Percentiles rank a stretch among this genome's conserved stretches.
phyloP scores from a whole-genome alignment of 2,113 vertebrate genomes.

The Python bivittatus region DNA sequence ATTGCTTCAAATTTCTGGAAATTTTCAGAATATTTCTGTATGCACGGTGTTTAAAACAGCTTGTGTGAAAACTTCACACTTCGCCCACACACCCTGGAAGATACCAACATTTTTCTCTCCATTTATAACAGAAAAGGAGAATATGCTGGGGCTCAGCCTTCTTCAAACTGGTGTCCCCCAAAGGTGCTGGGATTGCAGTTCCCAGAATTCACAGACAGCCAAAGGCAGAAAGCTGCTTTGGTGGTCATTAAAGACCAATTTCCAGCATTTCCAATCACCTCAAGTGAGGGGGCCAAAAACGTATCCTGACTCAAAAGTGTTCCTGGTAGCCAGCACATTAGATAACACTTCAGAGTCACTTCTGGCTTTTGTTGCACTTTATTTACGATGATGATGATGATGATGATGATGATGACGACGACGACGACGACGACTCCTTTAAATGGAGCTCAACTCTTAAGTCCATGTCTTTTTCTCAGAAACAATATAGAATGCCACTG shows the following conservation, averaged over 20 bases:
- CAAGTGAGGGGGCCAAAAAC: neutral
- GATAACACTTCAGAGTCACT: no score
- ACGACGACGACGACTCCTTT: no score
- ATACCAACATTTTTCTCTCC: neutral
- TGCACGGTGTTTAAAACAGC: neutral
- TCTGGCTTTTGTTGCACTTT: no score
- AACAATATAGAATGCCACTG: no score
- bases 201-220: neutral
- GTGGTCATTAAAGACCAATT: neutral
- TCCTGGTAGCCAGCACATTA: no score
- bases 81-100: neutral
- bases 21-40: neutral
- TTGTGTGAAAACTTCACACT: neutral
- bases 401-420: no score
- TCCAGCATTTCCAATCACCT: neutral
- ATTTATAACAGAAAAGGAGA: neutral
- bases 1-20: neutral
- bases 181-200: neutral
- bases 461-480: no score
- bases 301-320: no score
- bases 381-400: no score
- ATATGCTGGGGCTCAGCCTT: neutral
- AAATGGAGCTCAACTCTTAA: no score
- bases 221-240: neutral
- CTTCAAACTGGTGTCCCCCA: neutral